Evolutionary conservation across 2,888 invertebrate genomes (phyloP).

Genomic region (Platynereis dumerilii): DNA sequence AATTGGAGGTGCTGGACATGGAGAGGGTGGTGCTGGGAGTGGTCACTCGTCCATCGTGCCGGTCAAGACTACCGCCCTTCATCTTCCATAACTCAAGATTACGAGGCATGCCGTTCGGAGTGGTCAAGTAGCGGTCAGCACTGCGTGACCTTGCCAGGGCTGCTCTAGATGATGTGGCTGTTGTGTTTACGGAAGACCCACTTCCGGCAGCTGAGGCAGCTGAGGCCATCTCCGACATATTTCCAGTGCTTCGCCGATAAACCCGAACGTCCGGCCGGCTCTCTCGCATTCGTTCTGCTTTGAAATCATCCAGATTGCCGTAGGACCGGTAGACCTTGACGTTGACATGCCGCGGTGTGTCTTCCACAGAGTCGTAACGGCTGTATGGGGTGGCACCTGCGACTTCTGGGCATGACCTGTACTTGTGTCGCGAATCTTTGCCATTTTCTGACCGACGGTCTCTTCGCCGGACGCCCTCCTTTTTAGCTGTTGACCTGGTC

Average conservation of each 20-base stretch:
- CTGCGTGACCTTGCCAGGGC: background rate
- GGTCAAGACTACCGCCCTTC: conserved; percentile 1
- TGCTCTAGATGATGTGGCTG: background rate
- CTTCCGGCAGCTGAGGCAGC: background rate
- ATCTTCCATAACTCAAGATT: conserved; percentile 2
- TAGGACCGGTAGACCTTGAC: conserved; percentile 32
- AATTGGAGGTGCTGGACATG: background rate
- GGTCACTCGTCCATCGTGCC: conserved; percentile 3
- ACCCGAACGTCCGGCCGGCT: conserved; percentile 26
- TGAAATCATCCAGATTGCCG: conserved; percentile 16
- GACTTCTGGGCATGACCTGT: conserved; percentile 26
- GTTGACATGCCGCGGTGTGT: conserved; percentile 11
- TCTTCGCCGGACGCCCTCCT: conserved; percentile 2
- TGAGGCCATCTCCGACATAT: conserved; percentile 21
- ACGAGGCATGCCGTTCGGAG: conserved; percentile 9
- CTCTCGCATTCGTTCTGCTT: conserved; percentile 7
- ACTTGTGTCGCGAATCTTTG: conserved; percentile 19
- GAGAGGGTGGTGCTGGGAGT: conserved; percentile 6
- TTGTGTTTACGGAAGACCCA: background rate
- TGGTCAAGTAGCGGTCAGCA: background rate
- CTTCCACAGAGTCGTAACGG: background rate
- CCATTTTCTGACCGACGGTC: background rate
- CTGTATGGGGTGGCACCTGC: conserved; percentile 29
- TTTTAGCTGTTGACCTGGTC: background rate
- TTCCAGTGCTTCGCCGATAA: conserved; percentile 23